Percentiles rank a stretch among this genome's conserved stretches.
Evolutionary conservation across 2,888 invertebrate species (phyloP).

Genomic region (Halictus ligatus): DNA sequence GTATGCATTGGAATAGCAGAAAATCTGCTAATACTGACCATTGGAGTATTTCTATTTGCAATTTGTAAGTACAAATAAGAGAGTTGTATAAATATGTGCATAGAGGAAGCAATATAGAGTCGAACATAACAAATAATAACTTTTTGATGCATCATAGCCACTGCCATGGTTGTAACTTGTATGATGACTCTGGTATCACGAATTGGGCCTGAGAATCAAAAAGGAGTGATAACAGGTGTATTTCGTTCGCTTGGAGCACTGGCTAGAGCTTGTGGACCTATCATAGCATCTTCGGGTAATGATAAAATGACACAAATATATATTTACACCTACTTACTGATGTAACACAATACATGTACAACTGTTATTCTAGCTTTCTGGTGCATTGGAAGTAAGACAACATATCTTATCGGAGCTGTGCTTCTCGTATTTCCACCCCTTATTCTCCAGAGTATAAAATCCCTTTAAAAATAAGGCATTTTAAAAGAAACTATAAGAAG

Average conservation of each 20-base stretch:
- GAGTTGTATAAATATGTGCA: background rate
- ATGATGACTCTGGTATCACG: slow-evolving; percentile 96
- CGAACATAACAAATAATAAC: background rate
- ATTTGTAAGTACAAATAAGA: slow-evolving; percentile 89
- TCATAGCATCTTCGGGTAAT: slow-evolving; percentile 93
- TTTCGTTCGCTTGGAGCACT: slow-evolving; percentile 97
- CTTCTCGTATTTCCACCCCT: slow-evolving; percentile 91
- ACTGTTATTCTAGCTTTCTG: slow-evolving; percentile 90
- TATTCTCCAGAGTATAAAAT: slow-evolving; percentile 83
- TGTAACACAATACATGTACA: background rate
- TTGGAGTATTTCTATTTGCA: slow-evolving; percentile 94
- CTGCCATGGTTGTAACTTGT: slow-evolving; percentile 97
- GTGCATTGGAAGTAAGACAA: slow-evolving; percentile 93
- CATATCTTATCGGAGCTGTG: slow-evolving; percentile 93
- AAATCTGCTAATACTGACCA: slow-evolving; percentile 88
- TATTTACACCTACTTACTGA: background rate
- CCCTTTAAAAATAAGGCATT: slow-evolving; percentile 30
- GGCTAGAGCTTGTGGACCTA: slow-evolving; percentile 96
- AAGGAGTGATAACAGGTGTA: slow-evolving; percentile 96
- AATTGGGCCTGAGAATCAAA: slow-evolving; percentile 92
- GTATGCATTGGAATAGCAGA: slow-evolving; percentile 92
- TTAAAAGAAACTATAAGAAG: background rate
- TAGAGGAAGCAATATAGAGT: background rate
- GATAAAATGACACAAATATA: background rate
- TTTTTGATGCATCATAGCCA: slow-evolving; percentile 85